Base-by-base conservation (phyloP, 2,113 vertebrate genomes). In the Saimiri boliviensis region DNA sequence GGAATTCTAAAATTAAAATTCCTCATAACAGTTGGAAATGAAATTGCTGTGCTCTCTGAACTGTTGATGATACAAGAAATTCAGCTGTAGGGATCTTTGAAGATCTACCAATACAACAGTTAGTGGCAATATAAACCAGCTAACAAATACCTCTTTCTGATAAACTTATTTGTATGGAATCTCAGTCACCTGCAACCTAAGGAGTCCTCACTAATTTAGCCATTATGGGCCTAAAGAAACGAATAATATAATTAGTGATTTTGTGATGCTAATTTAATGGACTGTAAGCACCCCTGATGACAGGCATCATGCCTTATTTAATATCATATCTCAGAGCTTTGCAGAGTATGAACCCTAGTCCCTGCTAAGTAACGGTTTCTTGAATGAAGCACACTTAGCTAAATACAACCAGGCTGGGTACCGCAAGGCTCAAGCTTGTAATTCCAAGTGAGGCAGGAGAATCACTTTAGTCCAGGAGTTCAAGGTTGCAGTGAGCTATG, bases 101-200 rank as follows among this genome's bases (percentile, higher is more conserved):
- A 73, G 37, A 6, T 13, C 5, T 35, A 13, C 5, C 2, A 37
- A 7, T 10, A 19, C 5, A 35, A 8, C 1, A 54, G 9, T 70
- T 25, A 47, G n/a, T 56, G 56, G 2, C 81, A 42, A 5, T 35
- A 40, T 4, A 73, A 56, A 42, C 19, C 42, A 8, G 58, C 4
- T 4, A 42, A 6, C 32, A 52, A 37, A 25, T 42, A 11, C 6
- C 45, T 63, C 1, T 89, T 47, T 23, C 19, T 14, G n/a, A 49
- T 42, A 17, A 66, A 52, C 27, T 20, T 13, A 47, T 54, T 63
- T 79, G 47, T 80, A 54, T 3, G 45, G 52, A 32, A 9, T 47
- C 30, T 71, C 52, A 58, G 1, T 71, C 8, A 60, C 37, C 37
- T 27, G 54, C 42, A 70, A 54, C 8, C 5, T 71, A 25, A 82